Base-by-base conservation (phyloP, 1,140 invertebrate genomes). In the Caenorhabditis inopinata region DNA sequence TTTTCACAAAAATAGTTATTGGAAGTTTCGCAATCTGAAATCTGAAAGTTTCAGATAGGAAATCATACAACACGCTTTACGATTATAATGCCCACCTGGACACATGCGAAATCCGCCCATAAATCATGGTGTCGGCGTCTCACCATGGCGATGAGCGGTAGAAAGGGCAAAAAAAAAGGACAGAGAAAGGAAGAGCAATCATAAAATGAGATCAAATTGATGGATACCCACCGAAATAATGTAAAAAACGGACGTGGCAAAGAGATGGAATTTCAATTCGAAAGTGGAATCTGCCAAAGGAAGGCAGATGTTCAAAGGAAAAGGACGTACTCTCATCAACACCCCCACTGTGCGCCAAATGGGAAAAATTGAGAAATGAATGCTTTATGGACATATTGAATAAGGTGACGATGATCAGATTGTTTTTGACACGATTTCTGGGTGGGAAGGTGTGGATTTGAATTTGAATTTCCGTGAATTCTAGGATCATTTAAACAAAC, bases 221-320 rank as follows among this genome's bases (percentile, higher is more conserved):
- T 58, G 51, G 51, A 51, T 6, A 23, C 48, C 48, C 21, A 51
- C 4, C 2, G n/a, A 58, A 14, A 16, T 12, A 16, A 29, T 2
- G 18, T 32, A 58, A 32, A 16, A 29, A 29, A 58, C n/a, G n/a
- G n/a, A n/a, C n/a, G n/a, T n/a, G n/a, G n/a, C n/a, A n/a, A n/a
- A n/a, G n/a, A 42, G 27, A 29, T 14, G 51, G 51, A 58, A 58
- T 58, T 58, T 58, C 58, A 23, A 38, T 7, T 7, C 5, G 38
- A 14, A 5, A 42, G 14, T 42, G 38, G 14, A 5, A 42, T 5
- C 38, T n/a, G n/a, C n/a, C n/a, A n/a, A n/a, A 42, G 5, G 14
- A 42, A 42, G 58, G 58, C 58, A 68, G 58, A 68, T 68, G 58
- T 68, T 68, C 32, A 68, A 68, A 68, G 58, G 32, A 68, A 51